These are phyloP conservation scores for Eremophila alpestris DNA, from an alignment of 2,797 vertebrate genomes.

Conservation along the genomic window DNA sequence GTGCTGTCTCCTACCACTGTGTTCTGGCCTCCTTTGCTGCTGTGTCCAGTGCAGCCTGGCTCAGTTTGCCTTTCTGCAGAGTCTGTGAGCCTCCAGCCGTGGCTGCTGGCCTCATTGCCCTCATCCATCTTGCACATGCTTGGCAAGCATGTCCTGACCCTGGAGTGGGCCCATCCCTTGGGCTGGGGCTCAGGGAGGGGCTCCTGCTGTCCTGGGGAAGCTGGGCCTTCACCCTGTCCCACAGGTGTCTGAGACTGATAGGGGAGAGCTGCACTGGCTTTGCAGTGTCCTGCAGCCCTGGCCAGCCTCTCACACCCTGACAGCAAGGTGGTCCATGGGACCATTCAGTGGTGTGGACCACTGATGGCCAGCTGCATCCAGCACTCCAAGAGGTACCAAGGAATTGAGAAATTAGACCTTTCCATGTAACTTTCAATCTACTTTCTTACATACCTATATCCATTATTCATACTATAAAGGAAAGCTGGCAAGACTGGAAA, in stretches of 20 bases:
- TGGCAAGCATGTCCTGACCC: not conserved
- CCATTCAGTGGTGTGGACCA: rapidly evolving
- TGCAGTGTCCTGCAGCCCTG: not conserved
- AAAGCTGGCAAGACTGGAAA: not conserved
- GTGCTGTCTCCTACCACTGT: not conserved
- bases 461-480: not conserved
- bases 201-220: not conserved
- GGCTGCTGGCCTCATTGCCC: not conserved
- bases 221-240: not conserved
- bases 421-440: not conserved
- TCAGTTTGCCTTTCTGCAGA: not conserved
- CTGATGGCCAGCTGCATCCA: not conserved
- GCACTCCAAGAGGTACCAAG: not conserved
- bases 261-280: rapidly evolving
- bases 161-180: not conserved
- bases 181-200: not conserved
- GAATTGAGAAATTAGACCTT: not conserved
- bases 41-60: not conserved
- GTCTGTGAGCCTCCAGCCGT: not conserved
- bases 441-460: not conserved
- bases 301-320: not conserved
- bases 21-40: not conserved
- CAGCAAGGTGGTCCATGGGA: not conserved
- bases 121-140: not conserved
- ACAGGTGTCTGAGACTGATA: not conserved